A percentile compares a stretch with the other conserved stretches of the same genome.
These are phyloP conservation scores for Trichogramma evanescens DNA, from an alignment of 2,888 invertebrate species.

Conservation along the genomic window DNA sequence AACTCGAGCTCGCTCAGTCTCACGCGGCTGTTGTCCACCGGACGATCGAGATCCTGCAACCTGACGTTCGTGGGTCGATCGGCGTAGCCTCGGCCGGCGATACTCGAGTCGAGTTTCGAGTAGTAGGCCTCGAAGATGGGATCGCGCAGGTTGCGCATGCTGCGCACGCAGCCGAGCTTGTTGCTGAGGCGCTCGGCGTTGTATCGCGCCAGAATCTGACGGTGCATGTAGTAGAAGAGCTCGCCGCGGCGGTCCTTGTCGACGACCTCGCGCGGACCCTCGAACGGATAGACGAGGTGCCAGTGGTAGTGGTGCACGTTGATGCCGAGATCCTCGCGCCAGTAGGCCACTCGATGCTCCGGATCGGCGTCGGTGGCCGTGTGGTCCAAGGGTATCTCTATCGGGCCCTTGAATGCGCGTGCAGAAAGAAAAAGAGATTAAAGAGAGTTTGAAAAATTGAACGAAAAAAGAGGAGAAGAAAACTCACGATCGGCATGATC, in stretches of 20 bases:
- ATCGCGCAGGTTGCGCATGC: conserved; percentile 59
- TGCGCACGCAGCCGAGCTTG: conserved; percentile 56
- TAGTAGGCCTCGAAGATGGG: conserved; percentile 60
- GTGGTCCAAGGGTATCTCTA: conserved; percentile 52
- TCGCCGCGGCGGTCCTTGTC: conserved; percentile 71
- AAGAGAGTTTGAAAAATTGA: too few species aligned
- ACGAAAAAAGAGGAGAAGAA: conserved; percentile 33
- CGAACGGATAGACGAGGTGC: conserved; percentile 80
- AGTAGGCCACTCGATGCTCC: conserved; percentile 75
- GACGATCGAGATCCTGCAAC: conserved; percentile 59
- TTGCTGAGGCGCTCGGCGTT: conserved; percentile 71
- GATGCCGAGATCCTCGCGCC: conserved; percentile 75
- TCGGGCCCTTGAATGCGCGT: conserved; percentile 50
- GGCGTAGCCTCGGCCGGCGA: conserved; percentile 70
- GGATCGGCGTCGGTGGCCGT: conserved; percentile 67
- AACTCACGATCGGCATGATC: conserved; percentile 54
- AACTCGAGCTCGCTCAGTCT: conserved; percentile 47
- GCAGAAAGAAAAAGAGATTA: too few species aligned
- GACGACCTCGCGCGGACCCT: conserved; percentile 59
- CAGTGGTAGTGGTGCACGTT: conserved; percentile 89
- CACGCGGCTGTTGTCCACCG: conserved; percentile 49
- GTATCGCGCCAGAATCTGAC: conserved; percentile 61
- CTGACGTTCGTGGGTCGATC: conserved; percentile 56
- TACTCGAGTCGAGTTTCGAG: conserved; percentile 59
- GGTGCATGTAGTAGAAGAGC: conserved; percentile 76